phyloP scores from a whole-genome alignment of 2,888 invertebrate species.

The Quadriops clusia region DNA sequence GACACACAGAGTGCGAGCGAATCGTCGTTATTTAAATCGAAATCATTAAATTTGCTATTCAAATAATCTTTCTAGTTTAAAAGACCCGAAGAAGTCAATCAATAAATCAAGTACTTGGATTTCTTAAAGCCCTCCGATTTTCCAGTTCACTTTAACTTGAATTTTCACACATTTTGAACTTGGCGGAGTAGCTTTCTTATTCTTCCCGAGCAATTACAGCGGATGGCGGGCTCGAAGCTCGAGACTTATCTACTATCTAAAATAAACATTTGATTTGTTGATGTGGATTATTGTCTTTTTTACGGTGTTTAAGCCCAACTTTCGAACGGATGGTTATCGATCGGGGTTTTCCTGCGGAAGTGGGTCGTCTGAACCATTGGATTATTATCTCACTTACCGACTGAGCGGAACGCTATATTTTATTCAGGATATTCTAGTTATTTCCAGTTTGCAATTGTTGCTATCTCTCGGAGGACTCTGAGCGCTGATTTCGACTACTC shows the following conservation, averaged over 20 bases:
- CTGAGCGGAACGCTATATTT: constrained; percentile 30
- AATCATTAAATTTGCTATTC: constrained; percentile 23
- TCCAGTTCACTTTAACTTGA: constrained; percentile 22
- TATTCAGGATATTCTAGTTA: constrained; percentile 31
- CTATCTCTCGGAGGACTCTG: constrained; percentile 23
- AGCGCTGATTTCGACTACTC: constrained; percentile 24
- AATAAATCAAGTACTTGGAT: constrained; percentile 25
- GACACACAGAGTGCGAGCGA: too few relatives aligned
- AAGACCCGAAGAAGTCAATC: constrained; percentile 21
- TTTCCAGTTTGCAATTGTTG: constrained; percentile 29
- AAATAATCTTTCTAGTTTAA: constrained; percentile 21
- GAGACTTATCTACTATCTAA: constrained; percentile 1
- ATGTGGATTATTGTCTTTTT: too few relatives aligned
- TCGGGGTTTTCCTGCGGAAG: too few relatives aligned
- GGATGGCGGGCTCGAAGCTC: too few relatives aligned
- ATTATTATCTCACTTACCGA: constrained; percentile 30
- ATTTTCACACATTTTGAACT: constrained; percentile 24
- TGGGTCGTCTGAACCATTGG: constrained; percentile 26
- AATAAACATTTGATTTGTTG: too few relatives aligned
- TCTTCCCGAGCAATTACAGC: constrained; percentile 9
- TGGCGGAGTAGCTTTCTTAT: constrained; percentile 14
- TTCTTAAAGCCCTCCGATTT: constrained; percentile 20
- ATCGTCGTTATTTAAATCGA: constrained; percentile 19
- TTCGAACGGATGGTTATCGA: too few relatives aligned
- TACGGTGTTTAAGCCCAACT: too few relatives aligned